These are phyloP conservation scores for Diorhabda sublineata DNA, from an alignment of 1,140 invertebrate genomes.

Conservation along the genomic window DNA sequence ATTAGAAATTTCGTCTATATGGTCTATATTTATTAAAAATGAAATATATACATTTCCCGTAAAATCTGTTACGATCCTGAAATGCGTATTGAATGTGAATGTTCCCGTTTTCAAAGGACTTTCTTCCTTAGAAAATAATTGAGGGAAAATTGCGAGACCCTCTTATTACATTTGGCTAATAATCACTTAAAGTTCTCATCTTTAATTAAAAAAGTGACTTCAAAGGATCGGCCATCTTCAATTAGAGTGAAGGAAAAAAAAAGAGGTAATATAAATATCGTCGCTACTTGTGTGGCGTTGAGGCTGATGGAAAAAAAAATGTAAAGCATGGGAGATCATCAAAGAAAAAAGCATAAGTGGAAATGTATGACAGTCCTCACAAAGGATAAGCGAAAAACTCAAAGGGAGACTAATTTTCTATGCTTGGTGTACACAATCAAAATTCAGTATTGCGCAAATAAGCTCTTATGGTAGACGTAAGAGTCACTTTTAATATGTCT, in stretches of 20 bases:
- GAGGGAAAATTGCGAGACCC: neutral
- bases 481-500: neutral
- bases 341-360: neutral
- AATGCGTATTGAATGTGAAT: neutral
- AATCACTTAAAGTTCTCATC: slow-evolving; percentile 2
- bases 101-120: neutral
- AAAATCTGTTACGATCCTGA: too few relatives aligned
- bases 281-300: neutral
- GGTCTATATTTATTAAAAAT: too few relatives aligned
- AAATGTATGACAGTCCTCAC: neutral
- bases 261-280: slow-evolving; percentile 1
- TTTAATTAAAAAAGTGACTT: slow-evolving; percentile 3
- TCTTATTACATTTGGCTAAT: slow-evolving; percentile 1
- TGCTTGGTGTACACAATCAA: neutral
- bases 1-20: too few relatives aligned
- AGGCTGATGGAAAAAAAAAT: neutral
- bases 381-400: neutral
- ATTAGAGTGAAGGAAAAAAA: neutral
- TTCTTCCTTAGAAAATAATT: slow-evolving; percentile 1
- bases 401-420: slow-evolving; percentile 1
- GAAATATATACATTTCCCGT: too few relatives aligned
- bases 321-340: neutral
- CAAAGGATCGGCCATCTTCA: neutral
- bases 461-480: neutral
- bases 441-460: neutral